Evolutionary conservation across 2,888 invertebrate genomes (phyloP), one percentile per base, ranked within the genome.

Genomic region (Drosophila tripunctata): DNA sequence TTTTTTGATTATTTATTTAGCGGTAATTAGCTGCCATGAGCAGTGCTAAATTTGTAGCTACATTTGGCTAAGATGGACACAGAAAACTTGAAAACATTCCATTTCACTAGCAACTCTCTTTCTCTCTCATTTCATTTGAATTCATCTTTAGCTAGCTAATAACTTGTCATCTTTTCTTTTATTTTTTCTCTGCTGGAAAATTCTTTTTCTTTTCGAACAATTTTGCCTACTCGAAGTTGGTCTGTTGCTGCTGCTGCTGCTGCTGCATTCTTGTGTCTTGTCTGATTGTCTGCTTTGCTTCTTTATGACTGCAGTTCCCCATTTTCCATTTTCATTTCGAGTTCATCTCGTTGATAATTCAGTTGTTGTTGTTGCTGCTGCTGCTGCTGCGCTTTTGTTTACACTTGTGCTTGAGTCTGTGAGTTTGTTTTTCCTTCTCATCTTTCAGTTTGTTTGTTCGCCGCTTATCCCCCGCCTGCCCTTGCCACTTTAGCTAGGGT

Each of bases 381-480:
- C n/a, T 43, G 45, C 6, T 57, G 73, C 67, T 76, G 79, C 71
- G 77, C 75, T 83, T 81, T 74, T 78, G 84, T 84, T 84, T 84
- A 76, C 71, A 74, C 76, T 78, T 66, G 51, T 57, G 54, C n/a
- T n/a, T n/a, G 41, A 38, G 60, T 60, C 50, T 61, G 40, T 44
- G 54, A 58, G 62, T 63, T 76, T 63, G 40, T 60, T 57, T 51
- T 65, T 51, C 52, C 50, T 62, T 40, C 48, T 58, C 50, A 56
- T 50, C 48, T 38, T 48, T 40, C 44, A 40, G 50, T 52, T 61
- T 65, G 62, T 71, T 63, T 75, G 57, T 52, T 52, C 67, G 47
- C 21, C 31, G 36, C 44, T 2, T 44, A 41, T 41, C 40, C 50
- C 21, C 27, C 27, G 7, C 27, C 27, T 10, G 10, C 27, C 1